phyloP scores from a whole-genome alignment of 1,140 invertebrate species.

The Lepidurus apus region DNA sequence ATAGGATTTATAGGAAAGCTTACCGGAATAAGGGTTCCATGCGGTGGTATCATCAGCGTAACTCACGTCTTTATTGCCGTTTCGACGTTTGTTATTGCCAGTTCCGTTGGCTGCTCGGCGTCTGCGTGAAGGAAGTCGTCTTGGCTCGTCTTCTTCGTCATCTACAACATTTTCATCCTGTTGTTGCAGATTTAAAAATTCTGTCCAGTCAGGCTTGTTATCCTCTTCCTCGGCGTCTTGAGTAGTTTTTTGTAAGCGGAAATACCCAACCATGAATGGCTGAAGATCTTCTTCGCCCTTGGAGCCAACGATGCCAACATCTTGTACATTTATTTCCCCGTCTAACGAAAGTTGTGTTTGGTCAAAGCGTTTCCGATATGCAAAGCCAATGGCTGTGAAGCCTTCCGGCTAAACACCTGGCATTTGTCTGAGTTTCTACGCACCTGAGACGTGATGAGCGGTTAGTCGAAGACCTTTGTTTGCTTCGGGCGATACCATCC shows the following conservation, averaged over 20 bases:
- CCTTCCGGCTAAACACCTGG: constrained; percentile 37
- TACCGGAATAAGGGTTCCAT: constrained; percentile 56
- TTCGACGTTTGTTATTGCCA: constrained; percentile 45
- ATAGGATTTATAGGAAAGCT: constrained; percentile 33
- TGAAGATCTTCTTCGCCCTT: constrained; percentile 72
- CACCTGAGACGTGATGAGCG: constrained; percentile 27
- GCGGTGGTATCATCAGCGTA: constrained; percentile 47
- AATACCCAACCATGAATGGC: constrained; percentile 82
- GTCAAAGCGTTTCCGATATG: constrained; percentile 10
- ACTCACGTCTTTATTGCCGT: constrained; percentile 48
- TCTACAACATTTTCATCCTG: constrained; percentile 16
- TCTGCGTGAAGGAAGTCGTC: neutral
- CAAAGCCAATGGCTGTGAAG: constrained; percentile 22
- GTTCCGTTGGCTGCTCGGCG: constrained; percentile 37
- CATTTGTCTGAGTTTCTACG: constrained; percentile 2
- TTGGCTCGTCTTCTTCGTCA: constrained; percentile 23
- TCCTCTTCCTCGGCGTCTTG: constrained; percentile 39
- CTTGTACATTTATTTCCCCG: constrained; percentile 71
- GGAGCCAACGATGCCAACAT: constrained; percentile 71
- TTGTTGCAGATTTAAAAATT: neutral
- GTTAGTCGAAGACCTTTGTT: constrained; percentile 31
- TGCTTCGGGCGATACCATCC: constrained; percentile 29
- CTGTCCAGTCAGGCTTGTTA: constrained; percentile 24
- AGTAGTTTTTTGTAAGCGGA: constrained; percentile 57
- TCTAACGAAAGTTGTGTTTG: constrained; percentile 47